phyloP scores from a whole-genome alignment of 1,140 invertebrate species.

The Drosophila kikkawai region DNA sequence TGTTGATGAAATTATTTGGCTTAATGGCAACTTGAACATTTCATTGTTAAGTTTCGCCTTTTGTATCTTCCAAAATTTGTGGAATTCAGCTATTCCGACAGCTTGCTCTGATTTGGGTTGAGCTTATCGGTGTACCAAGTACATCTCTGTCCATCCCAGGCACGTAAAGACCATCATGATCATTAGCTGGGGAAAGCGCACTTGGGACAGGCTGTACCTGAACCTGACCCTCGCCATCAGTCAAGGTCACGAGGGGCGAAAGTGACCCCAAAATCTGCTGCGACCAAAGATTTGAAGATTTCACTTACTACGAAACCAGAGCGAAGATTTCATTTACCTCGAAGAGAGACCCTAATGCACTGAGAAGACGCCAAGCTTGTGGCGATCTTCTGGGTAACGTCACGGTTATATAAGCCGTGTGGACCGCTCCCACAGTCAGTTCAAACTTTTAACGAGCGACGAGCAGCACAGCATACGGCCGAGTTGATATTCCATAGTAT shows the following conservation, averaged over 20 bases:
- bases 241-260: slow-evolving; percentile 13
- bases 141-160: slow-evolving; percentile 18
- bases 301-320: slow-evolving; percentile 49
- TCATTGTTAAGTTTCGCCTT: slow-evolving; percentile 37
- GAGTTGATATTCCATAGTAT: slow-evolving; percentile 7
- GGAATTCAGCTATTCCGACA: slow-evolving; percentile 51
- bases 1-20: neutral
- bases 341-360: slow-evolving; percentile 34
- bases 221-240: slow-evolving; percentile 10
- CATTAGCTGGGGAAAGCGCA: slow-evolving; percentile 31
- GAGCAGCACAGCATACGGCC: slow-evolving; percentile 61
- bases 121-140: slow-evolving; percentile 49
- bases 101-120: slow-evolving; percentile 15
- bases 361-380: slow-evolving; percentile 27
- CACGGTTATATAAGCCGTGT: slow-evolving; percentile 69
- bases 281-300: slow-evolving; percentile 25
- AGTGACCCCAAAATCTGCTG: slow-evolving; percentile 21
- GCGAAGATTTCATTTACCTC: slow-evolving; percentile 28
- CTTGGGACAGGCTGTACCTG: slow-evolving; percentile 6
- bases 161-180: slow-evolving; percentile 42
- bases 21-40: neutral
- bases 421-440: slow-evolving; percentile 59
- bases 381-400: slow-evolving; percentile 19
- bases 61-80: slow-evolving; percentile 43
- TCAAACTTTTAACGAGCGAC: slow-evolving; percentile 66